Evolutionary conservation across 2,797 vertebrate genomes (phyloP).

Genomic region (Eulemur rubriventer): DNA sequence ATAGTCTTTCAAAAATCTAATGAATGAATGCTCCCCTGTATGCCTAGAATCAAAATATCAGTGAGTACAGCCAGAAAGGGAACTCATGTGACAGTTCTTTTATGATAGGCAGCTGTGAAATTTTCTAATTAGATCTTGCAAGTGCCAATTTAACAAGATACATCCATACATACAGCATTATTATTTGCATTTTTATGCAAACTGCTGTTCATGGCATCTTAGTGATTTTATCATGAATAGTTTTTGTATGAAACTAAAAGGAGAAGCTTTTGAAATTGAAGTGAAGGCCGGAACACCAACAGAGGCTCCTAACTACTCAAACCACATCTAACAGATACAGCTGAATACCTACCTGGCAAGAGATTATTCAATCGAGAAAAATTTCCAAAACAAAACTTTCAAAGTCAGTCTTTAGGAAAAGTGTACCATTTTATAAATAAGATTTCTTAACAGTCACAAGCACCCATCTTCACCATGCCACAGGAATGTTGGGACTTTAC

Average conservation of each 20-base stretch:
- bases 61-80: background rate
- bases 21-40: background rate
- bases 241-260: slow-evolving; percentile 27
- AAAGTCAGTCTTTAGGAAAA: slow-evolving; percentile 1
- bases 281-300: background rate
- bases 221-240: background rate
- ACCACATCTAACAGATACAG: background rate
- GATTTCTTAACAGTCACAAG: slow-evolving; percentile 36
- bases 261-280: slow-evolving; percentile 12
- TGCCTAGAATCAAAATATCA: background rate
- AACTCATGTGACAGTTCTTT: background rate
- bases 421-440: slow-evolving; percentile 47
- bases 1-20: background rate
- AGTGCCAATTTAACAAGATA: background rate
- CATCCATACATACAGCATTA: background rate
- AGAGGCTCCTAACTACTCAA: background rate
- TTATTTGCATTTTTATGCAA: slow-evolving; percentile 25
- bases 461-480: slow-evolving; percentile 41
- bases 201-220: background rate
- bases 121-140: background rate
- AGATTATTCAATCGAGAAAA: background rate
- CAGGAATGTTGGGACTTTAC: slow-evolving; percentile 9
- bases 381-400: slow-evolving; percentile 18
- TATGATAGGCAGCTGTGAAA: background rate
- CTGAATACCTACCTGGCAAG: background rate